A percentile compares a stretch with the other conserved stretches of the same genome.
Evolutionary conservation across 2,797 vertebrate species (phyloP).

Genomic region (Staurois parvus): DNA sequence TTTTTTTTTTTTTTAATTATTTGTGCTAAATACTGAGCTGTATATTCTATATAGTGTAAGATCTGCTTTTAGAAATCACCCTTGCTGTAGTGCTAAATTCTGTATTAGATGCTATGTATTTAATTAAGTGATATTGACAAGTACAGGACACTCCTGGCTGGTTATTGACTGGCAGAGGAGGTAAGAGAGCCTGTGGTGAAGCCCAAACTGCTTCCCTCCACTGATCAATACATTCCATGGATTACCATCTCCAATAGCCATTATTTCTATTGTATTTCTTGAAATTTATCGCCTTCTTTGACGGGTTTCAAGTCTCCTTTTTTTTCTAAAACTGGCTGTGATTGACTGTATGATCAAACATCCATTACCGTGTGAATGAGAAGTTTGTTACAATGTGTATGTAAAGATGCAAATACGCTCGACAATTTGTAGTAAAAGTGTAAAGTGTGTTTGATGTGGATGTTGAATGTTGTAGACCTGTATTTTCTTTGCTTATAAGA

Average conservation of each 20-base stretch:
- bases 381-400: conserved; percentile 42
- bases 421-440: conserved; percentile 13
- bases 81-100: conserved; percentile 45
- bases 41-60: conserved; percentile 2
- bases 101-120: conserved; percentile 59
- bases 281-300: conserved; percentile 61
- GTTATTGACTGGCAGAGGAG: conserved; percentile 61
- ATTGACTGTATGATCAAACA: conserved; percentile 57
- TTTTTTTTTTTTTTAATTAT: not conserved
- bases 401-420: conserved; percentile 12
- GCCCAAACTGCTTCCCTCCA: conserved; percentile 59
- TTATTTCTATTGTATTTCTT: conserved; percentile 63
- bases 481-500: not conserved
- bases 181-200: conserved; percentile 62
- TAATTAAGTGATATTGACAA: conserved; percentile 63
- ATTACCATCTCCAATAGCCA: conserved; percentile 63
- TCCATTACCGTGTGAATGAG: conserved; percentile 51
- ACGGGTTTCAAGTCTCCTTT: conserved; percentile 54
- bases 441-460: conserved; percentile 20
- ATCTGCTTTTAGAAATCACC: conserved; percentile 46
- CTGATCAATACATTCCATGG: conserved; percentile 62
- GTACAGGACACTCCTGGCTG: conserved; percentile 59
- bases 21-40: conserved; percentile 2
- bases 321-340: conserved; percentile 48
- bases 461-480: not conserved